phyloP scores from a whole-genome alignment of 2,797 vertebrate genomes.

The Erethizon dorsatum region DNA sequence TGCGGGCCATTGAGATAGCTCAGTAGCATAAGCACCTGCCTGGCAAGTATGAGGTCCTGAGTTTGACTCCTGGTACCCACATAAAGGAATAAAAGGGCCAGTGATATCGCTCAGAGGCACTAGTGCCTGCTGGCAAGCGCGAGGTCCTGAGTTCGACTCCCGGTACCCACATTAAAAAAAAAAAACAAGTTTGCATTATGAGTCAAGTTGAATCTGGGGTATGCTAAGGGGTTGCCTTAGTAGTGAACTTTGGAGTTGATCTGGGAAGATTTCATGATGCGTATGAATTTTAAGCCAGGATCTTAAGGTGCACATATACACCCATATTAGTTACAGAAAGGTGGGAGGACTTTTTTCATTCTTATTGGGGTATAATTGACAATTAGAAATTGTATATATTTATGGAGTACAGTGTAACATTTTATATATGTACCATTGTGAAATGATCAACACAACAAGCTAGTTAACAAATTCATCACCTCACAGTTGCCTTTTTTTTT shows the following conservation, averaged over 20 bases:
- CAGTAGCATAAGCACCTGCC: too few relatives aligned
- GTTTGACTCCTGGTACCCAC: too few relatives aligned
- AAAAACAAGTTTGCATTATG: not conserved
- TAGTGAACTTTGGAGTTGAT: conserved; percentile 19
- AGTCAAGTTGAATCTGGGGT: not conserved
- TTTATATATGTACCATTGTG: not conserved
- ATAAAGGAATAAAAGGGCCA: too few relatives aligned
- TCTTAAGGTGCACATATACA: conserved; percentile 17
- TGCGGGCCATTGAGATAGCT: not conserved
- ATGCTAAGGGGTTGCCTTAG: not conserved
- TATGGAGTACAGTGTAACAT: not conserved
- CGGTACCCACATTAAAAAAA: too few relatives aligned
- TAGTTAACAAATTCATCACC: not conserved
- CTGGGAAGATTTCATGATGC: conserved; percentile 46
- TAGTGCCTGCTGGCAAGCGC: too few relatives aligned
- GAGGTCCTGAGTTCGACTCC: too few relatives aligned
- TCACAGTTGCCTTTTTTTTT: not conserved
- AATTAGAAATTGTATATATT: not conserved
- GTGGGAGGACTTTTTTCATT: not conserved
- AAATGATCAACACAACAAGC: not conserved
- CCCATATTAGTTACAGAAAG: not conserved
- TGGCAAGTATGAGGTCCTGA: too few relatives aligned
- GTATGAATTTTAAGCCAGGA: conserved; percentile 52
- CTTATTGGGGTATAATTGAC: not conserved
- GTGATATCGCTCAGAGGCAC: too few relatives aligned